phyloP scores from a whole-genome alignment of 2,113 vertebrate species.

The Tragelaphus imberbis region DNA sequence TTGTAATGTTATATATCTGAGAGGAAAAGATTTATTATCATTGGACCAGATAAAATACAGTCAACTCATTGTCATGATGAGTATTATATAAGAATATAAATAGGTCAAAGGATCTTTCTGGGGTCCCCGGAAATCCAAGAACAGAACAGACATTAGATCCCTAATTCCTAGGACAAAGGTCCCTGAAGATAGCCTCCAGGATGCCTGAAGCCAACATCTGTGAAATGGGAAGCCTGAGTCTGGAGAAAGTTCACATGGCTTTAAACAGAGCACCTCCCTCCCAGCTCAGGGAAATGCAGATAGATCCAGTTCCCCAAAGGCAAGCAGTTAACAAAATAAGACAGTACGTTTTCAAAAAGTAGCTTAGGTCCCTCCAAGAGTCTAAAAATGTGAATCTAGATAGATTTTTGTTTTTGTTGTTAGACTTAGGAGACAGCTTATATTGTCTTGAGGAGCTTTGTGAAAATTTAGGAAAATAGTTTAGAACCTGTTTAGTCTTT shows the following conservation, averaged over 20 bases:
- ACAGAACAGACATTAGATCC: neutral
- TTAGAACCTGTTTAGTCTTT: neutral
- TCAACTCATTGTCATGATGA: neutral
- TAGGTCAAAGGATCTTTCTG: neutral
- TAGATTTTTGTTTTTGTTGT: neutral
- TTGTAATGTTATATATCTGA: neutral
- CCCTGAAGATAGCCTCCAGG: neutral
- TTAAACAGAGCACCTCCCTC: neutral
- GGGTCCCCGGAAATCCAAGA: neutral
- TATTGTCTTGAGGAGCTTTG: neutral
- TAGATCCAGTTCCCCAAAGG: neutral
- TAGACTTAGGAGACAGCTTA: neutral
- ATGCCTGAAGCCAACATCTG: neutral
- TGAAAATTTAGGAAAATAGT: neutral
- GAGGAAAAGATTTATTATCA: neutral
- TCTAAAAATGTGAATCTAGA: neutral
- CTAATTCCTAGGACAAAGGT: neutral
- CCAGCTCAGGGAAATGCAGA: neutral
- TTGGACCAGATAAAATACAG: neutral
- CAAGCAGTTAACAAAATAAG: neutral
- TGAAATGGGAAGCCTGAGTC: neutral
- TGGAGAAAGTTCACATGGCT: neutral
- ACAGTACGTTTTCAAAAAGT: neutral
- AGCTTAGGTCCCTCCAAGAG: neutral
- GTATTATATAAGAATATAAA: neutral